Evolutionary conservation across 2,113 vertebrate genomes (phyloP), one percentile per base, ranked within the genome.

Genomic region (Perca flavescens): DNA sequence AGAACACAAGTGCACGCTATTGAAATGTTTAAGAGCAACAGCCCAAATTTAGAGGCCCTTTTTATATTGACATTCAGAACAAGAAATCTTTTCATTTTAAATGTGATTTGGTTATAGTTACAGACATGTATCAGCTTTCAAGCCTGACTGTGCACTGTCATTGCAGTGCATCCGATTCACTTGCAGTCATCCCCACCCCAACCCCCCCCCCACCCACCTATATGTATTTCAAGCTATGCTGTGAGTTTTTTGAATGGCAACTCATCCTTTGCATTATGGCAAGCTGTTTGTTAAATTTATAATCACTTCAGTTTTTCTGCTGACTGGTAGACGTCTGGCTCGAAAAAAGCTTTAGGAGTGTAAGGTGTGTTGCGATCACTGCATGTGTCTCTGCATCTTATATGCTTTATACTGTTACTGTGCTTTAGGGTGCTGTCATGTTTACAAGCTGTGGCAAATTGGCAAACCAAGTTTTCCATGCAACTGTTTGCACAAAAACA

Each of bases 1-100:
- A 40, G 6, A 72, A 6, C 66, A 68, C 65, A 46, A 0, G n/a
- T 77, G 64, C 17, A 63, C 60, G 36, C 34, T 64, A 34, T 61
- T 76, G 49, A 84, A 74, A 75, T 50, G 15, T 70, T 70, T 25
- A 66, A 22, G 54, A 83, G 58, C 58, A 58, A 3, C 47, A 65
- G 14, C 28, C 19, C 1, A 54, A 46, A 56, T 50, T 4, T 47
- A 47, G 36, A 40, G 5, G 31, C 22, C 11, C 17, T 72, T 28
- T 34, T 34, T 40, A 40, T 14, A 8, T 2, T 82, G 22, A 53
- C 40, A 49, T 47, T 65, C 50, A 61, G 8, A 74, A 58, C 22
- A 43, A n/a, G 31, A 22, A 5, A 63, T 61, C n/a, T 25, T 56
- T 1, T 19, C 2, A 12, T 52, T 9, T 12, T 19, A 25, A 25